These are phyloP conservation scores for Cetoscarus ocellatus DNA, from an alignment of 2,797 vertebrate species.

Conservation along the genomic window DNA sequence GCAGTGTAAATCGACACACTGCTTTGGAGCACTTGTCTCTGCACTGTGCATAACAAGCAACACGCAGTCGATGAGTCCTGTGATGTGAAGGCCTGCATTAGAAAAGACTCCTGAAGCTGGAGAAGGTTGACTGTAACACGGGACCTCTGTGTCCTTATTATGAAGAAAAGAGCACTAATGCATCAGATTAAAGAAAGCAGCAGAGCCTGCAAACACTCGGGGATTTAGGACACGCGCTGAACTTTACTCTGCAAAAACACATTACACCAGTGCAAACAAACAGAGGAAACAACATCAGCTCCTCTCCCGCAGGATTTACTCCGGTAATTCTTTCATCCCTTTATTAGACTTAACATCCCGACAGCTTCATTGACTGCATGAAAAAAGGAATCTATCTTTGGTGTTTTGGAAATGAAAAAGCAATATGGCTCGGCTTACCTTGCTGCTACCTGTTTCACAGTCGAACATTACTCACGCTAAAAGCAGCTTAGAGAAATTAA, in stretches of 20 bases:
- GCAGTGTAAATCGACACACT: not conserved
- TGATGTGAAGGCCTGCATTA: conserved; percentile 42
- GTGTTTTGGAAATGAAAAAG: conserved; percentile 49
- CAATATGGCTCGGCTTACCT: conserved; percentile 57
- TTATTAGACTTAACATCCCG: conserved; percentile 50
- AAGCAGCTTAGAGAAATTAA: conserved; percentile 76
- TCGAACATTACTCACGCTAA: conserved; percentile 68
- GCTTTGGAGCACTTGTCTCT: conserved; percentile 11
- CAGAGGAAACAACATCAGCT: conserved; percentile 26
- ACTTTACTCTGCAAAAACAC: conserved; percentile 49
- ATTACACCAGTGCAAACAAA: conserved; percentile 47
- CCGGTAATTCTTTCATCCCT: conserved; percentile 54
- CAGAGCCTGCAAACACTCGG: conserved; percentile 42
- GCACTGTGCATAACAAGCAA: conserved; percentile 19
- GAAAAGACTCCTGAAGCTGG: conserved; percentile 37
- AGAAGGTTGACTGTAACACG: conserved; percentile 46
- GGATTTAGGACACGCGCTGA: conserved; percentile 51
- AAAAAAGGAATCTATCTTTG: conserved; percentile 28
- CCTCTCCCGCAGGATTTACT: conserved; percentile 40
- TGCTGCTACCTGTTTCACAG: conserved; percentile 56
- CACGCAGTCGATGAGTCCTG: conserved; percentile 31
- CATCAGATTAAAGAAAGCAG: conserved; percentile 65
- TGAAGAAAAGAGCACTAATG: conserved; percentile 54
- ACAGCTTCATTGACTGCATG: conserved; percentile 29
- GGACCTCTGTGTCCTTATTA: conserved; percentile 59